phyloP scores from a whole-genome alignment of 2,888 invertebrate genomes.

The Osmoderma eremita region DNA sequence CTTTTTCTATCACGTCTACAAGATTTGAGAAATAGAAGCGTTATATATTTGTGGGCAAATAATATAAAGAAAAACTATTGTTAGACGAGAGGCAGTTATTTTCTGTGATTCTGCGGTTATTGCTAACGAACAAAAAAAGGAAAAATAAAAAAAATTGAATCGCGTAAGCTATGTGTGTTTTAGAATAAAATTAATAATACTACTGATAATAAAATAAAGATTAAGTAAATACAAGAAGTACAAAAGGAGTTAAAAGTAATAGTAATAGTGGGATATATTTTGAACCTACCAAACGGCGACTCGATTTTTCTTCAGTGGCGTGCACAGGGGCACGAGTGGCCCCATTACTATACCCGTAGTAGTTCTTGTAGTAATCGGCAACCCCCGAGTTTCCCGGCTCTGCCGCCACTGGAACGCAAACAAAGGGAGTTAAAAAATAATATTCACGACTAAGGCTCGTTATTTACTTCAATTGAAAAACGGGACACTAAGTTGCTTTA shows the following conservation, averaged over 20 bases:
- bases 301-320: constrained; percentile 72
- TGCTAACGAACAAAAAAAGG: not conserved
- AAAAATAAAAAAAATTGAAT: not conserved
- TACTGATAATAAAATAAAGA: not conserved
- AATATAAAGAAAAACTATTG: too few relatives aligned
- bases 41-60: too few relatives aligned
- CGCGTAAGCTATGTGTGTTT: constrained; percentile 35
- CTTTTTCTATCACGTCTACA: constrained; percentile 1
- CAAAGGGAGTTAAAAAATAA: constrained; percentile 46
- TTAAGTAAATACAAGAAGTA: constrained; percentile 9
- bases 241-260: constrained; percentile 22
- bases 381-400: constrained; percentile 81
- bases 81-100: too few relatives aligned
- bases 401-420: constrained; percentile 81
- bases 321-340: constrained; percentile 67
- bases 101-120: too few relatives aligned
- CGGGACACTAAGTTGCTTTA: not conserved
- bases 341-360: constrained; percentile 81
- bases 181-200: not conserved
- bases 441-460: constrained; percentile 2
- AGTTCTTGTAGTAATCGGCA: constrained; percentile 89
- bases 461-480: not conserved
- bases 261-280: constrained; percentile 44
- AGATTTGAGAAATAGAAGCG: not conserved
- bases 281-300: constrained; percentile 75